phyloP scores from a whole-genome alignment of 2,113 vertebrate species.

The Synodontis membranacea region DNA sequence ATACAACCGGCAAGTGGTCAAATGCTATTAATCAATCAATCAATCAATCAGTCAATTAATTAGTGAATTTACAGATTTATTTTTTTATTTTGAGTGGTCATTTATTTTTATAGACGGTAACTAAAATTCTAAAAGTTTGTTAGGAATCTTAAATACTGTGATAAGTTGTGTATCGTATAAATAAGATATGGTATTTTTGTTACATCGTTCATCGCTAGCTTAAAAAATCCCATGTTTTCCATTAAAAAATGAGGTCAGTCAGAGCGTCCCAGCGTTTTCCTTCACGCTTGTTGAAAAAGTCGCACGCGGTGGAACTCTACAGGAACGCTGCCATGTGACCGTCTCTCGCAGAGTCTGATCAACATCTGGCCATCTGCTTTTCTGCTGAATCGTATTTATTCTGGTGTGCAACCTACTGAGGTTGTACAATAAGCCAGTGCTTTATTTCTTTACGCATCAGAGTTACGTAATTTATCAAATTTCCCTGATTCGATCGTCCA shows the following conservation, averaged over 20 bases:
- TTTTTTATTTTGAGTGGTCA: background rate
- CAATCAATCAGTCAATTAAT: too few species aligned
- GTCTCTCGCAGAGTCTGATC: background rate
- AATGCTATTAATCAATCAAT: too few species aligned
- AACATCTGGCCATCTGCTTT: background rate
- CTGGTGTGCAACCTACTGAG: background rate
- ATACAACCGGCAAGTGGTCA: too few species aligned
- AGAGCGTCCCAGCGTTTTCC: too few species aligned
- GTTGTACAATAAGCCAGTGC: background rate
- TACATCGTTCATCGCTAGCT: background rate
- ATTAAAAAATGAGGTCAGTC: background rate
- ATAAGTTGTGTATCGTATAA: background rate
- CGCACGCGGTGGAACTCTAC: background rate
- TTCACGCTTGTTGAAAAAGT: background rate
- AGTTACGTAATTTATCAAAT: background rate
- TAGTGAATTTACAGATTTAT: background rate
- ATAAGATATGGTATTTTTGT: background rate
- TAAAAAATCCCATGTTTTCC: background rate
- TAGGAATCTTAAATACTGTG: background rate
- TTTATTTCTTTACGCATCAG: background rate
- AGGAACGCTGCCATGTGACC: background rate
- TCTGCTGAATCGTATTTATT: background rate
- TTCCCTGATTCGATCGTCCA: background rate
- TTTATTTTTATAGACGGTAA: background rate
- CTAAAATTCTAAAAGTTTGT: background rate